Evolutionary conservation across 2,888 invertebrate genomes (phyloP), one percentile per base, ranked within the genome.

Genomic region (Enchytraeus crypticus): DNA sequence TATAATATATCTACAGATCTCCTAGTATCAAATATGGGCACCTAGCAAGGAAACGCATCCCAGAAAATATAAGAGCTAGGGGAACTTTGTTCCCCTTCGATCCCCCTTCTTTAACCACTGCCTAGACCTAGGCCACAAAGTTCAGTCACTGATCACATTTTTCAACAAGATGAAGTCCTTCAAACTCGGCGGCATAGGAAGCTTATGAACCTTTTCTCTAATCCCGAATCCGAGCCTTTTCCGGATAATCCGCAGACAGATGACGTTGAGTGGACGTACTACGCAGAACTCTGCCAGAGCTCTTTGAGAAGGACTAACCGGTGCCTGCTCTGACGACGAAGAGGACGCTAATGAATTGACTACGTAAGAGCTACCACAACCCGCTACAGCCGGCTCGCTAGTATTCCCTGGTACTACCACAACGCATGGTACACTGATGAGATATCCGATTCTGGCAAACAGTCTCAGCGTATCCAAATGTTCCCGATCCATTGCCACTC

Each of bases 211-310:
- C 60, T 74, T 77, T 56, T 71, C 67, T 46, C 67, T 66, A 34
- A 77, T 70, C 49, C 74, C 73, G 65, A 74, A 75, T 18, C 76
- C 77, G 14, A 77, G 67, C 32, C 71, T 68, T 64, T 72, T 73
- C 14, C 78, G 71, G 57, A 78, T 77, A 57, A 71, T 71, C 63
- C 75, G 75, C 33, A 77, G 69, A 64, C 77, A 75, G 54, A 77
- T 70, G 59, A 72, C 70, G 65, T 75, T 76, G 34, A 78, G 66
- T 29, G 76, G 73, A 57, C 74, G 72, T 34, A 76, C 76, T 5
- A 71, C 70, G 59, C 73, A 72, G 67, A 75, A 67, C 59, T 74
- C 73, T 56, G 65, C 66, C 23, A 74, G 68, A 51, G 75, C 65
- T 70, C 72, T 71, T 60, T 73, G 70, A 14, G 74, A 66, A 5